Conservation (phyloP, 2,113 vertebrate species). For the Tapirus terrestris region DNA sequence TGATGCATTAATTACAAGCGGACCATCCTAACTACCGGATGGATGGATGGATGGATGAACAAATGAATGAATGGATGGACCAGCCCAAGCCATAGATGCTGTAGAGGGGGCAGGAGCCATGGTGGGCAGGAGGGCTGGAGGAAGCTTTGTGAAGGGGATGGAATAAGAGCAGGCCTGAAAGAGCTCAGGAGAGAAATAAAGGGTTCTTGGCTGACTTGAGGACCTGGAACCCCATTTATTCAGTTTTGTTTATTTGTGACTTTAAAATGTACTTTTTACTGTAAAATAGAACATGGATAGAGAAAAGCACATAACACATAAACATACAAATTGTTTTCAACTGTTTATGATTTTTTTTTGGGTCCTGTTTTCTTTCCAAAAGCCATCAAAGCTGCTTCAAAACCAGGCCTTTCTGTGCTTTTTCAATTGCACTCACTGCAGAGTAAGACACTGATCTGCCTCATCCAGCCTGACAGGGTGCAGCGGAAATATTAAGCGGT, state of each 20-base stretch:
- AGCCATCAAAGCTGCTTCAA: not conserved
- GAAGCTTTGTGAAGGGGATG: fast-evolving
- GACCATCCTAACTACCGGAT: not conserved
- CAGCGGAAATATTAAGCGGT: not conserved
- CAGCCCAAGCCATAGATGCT: not conserved
- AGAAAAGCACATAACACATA: not conserved
- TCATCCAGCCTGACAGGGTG: not conserved
- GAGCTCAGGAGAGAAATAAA: not conserved
- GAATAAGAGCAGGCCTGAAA: not conserved
- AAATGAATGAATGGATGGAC: not conserved
- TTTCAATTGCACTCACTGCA: not conserved
- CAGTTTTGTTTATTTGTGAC: not conserved
- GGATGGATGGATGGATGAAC: not conserved
- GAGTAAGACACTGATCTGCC: not conserved
- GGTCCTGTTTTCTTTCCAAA: constrained; percentile 33
- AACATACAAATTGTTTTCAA: constrained; percentile 30
- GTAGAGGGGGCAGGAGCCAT: fast-evolving
- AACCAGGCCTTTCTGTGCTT: not conserved
- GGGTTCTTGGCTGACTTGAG: not conserved
- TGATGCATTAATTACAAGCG: not conserved
- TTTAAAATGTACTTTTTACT: constrained; percentile 35
- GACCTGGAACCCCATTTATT: not conserved
- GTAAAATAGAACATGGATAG: not conserved
- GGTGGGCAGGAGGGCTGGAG: not conserved
- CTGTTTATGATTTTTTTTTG: not conserved